Conservation (phyloP, 1,140 invertebrate genomes). For the Zelostemma sp. region DNA sequence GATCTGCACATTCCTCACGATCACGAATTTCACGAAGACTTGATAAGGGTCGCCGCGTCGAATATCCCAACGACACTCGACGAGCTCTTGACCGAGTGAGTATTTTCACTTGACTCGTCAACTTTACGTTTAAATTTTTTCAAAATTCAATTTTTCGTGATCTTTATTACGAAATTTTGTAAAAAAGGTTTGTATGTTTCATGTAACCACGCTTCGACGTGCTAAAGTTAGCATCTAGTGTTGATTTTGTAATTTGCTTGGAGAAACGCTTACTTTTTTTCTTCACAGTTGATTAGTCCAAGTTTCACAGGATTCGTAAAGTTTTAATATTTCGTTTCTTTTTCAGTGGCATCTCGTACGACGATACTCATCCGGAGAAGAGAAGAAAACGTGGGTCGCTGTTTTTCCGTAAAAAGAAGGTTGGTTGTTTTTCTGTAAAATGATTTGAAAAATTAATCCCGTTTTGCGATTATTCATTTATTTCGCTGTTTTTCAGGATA, state of each 20-base stretch:
- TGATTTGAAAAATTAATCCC: slow-evolving; percentile 6
- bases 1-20: slow-evolving; percentile 63
- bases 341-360: slow-evolving; percentile 51
- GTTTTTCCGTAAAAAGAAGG: slow-evolving; percentile 92
- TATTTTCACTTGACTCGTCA: slow-evolving; percentile 49
- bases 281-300: neutral
- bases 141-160: neutral
- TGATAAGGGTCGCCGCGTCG: slow-evolving; percentile 58
- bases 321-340: slow-evolving; percentile 17
- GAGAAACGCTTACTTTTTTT: slow-evolving; percentile 1
- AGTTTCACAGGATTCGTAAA: neutral
- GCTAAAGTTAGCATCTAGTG: neutral
- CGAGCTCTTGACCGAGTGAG: slow-evolving; percentile 72
- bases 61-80: slow-evolving; percentile 66
- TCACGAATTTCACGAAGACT: slow-evolving; percentile 66
- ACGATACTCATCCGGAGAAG: slow-evolving; percentile 83
- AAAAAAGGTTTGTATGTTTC: neutral
- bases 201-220: neutral
- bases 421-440: slow-evolving; percentile 51
- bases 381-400: slow-evolving; percentile 87
- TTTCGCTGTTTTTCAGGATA: slow-evolving; percentile 61
- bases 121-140: neutral
- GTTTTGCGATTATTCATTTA: no score
- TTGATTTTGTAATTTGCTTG: slow-evolving; percentile 8
- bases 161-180: neutral